These are phyloP conservation scores for Ammodytes marinus DNA, from an alignment of 2,113 vertebrate genomes.

Conservation along the genomic window DNA sequence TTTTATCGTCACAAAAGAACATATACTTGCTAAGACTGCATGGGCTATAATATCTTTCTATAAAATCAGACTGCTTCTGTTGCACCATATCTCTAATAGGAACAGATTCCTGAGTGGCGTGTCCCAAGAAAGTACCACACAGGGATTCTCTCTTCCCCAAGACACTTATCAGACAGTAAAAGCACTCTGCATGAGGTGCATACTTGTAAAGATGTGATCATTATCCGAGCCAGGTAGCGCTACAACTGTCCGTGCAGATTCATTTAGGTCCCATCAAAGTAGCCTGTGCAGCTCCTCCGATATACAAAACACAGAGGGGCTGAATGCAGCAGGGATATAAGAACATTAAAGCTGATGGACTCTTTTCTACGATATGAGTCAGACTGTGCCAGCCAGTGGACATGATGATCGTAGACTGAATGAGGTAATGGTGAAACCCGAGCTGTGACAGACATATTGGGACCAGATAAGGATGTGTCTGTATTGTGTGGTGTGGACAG, in stretches of 20 bases:
- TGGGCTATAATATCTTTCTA: background rate
- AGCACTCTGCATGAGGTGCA: background rate
- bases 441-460: background rate
- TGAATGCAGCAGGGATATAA: constrained; percentile 39
- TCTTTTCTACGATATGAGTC: constrained; percentile 38
- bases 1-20: background rate
- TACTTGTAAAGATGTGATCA: constrained; percentile 12
- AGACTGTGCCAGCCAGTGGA: constrained; percentile 7
- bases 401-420: background rate
- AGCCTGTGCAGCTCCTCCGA: constrained; percentile 8
- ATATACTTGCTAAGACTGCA: background rate
- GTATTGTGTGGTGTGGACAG: background rate
- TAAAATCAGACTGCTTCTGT: background rate
- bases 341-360: constrained; percentile 18
- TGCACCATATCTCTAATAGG: background rate
- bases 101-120: background rate
- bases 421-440: constrained; percentile 34
- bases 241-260: constrained; percentile 3
- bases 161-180: background rate
- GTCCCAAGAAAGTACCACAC: background rate
- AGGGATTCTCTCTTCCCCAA: background rate
- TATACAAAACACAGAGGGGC: constrained; percentile 22
- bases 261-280: background rate
- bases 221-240: background rate
- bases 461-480: background rate